phyloP scores from a whole-genome alignment of 2,113 vertebrate species.

The Pomatorhinus ruficollis region DNA sequence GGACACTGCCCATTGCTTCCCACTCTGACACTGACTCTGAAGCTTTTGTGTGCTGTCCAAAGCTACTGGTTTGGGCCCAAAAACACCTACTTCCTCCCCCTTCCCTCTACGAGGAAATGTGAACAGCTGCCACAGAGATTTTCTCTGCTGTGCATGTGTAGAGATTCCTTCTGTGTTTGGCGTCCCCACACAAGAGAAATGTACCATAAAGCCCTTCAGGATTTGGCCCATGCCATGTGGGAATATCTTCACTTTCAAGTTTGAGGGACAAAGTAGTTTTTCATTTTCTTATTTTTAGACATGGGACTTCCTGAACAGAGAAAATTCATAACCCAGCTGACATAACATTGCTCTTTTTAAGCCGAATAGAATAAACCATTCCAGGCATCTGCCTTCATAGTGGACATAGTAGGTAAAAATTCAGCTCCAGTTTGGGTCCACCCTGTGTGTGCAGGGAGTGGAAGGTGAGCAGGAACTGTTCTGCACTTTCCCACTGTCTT shows the following conservation, averaged over 20 bases:
- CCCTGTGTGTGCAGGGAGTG: neutral
- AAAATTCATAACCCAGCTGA: neutral
- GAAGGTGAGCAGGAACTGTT: neutral
- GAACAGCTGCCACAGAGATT: conserved; percentile 39
- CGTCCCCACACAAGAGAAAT: neutral
- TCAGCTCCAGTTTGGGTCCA: neutral
- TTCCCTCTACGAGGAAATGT: neutral
- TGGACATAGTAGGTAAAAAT: neutral
- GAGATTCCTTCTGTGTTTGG: conserved; percentile 33
- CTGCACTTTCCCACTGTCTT: neutral
- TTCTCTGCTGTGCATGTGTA: conserved; percentile 33
- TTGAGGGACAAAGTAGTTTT: conserved; percentile 5
- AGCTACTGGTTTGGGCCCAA: neutral
- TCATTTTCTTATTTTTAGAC: neutral
- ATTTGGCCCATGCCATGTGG: neutral
- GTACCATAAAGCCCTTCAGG: neutral
- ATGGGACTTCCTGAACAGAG: neutral
- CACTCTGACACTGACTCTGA: neutral
- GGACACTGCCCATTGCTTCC: neutral
- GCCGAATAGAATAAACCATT: neutral
- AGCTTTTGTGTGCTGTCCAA: neutral
- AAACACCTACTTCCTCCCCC: neutral
- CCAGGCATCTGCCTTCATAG: neutral
- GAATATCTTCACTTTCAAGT: conserved; percentile 37
- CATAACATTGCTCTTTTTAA: neutral